These are phyloP conservation scores for Micrastur ruficollis DNA, from an alignment of 2,797 vertebrate species.

Conservation along the genomic window DNA sequence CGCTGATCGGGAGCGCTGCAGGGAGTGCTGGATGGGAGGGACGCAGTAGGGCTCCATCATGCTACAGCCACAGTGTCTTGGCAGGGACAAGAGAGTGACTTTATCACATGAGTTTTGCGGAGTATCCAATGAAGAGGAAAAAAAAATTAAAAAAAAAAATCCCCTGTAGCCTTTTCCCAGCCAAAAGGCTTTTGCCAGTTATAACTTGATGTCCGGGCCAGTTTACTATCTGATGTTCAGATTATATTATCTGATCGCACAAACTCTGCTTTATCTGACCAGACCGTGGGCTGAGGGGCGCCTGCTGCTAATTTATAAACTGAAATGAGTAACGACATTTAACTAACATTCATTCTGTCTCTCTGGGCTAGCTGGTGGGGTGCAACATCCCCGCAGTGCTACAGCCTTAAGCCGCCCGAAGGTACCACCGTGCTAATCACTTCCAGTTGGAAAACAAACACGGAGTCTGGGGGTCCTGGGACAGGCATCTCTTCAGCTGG, in stretches of 20 bases:
- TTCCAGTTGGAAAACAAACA: neutral
- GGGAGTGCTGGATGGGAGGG: neutral
- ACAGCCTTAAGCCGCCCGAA: neutral
- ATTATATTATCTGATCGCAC: neutral
- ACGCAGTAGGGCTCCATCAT: accelerated
- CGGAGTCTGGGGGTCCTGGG: neutral
- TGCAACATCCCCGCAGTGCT: neutral
- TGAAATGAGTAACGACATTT: neutral
- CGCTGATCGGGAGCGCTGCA: neutral
- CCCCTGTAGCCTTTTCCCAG: neutral
- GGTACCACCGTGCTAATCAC: neutral
- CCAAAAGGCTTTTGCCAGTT: neutral
- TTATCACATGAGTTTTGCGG: neutral
- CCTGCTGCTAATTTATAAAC: neutral
- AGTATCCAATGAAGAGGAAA: neutral
- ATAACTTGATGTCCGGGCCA: neutral
- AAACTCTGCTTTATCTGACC: neutral
- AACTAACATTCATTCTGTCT: neutral
- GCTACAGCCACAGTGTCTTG: neutral
- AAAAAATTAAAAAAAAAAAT: too few relatives aligned
- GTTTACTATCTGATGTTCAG: neutral
- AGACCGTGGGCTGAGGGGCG: neutral
- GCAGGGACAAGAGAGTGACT: neutral
- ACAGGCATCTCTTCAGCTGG: neutral
- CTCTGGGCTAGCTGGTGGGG: neutral